phyloP scores from a whole-genome alignment of 2,113 vertebrate genomes.

The Isurus oxyrinchus region DNA sequence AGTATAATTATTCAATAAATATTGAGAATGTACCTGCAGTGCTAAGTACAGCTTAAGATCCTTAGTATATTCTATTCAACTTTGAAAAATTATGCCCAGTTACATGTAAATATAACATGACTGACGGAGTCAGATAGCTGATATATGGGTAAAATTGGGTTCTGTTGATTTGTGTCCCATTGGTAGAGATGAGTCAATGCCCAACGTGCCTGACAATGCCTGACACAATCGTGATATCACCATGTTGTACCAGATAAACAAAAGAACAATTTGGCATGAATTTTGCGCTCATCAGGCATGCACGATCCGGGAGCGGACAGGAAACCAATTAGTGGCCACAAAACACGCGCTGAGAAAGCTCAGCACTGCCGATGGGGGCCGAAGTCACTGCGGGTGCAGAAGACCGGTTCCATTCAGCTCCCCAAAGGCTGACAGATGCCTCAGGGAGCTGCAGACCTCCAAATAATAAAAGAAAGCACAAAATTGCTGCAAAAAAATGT shows the following conservation, averaged over 20 bases:
- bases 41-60: not conserved
- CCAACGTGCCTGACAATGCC: not conserved
- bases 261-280: not conserved
- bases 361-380: too few species aligned
- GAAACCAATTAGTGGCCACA: too few species aligned
- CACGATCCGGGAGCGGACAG: too few species aligned
- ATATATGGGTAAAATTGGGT: not conserved
- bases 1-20: constrained; percentile 45
- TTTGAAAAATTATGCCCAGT: not conserved
- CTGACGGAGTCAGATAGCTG: not conserved
- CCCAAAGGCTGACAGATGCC: too few species aligned
- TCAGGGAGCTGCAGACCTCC: too few species aligned
- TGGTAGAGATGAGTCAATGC: not conserved
- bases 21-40: not conserved
- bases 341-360: too few species aligned
- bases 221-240: not conserved
- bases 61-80: not conserved
- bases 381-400: too few species aligned
- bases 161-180: not conserved
- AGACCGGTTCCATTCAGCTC: too few species aligned
- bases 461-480: too few species aligned
- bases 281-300: too few species aligned
- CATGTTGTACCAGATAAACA: not conserved
- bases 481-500: too few species aligned
- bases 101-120: not conserved